Base-by-base conservation (phyloP, 2,888 invertebrate genomes). In the Caradrina kadenii region DNA sequence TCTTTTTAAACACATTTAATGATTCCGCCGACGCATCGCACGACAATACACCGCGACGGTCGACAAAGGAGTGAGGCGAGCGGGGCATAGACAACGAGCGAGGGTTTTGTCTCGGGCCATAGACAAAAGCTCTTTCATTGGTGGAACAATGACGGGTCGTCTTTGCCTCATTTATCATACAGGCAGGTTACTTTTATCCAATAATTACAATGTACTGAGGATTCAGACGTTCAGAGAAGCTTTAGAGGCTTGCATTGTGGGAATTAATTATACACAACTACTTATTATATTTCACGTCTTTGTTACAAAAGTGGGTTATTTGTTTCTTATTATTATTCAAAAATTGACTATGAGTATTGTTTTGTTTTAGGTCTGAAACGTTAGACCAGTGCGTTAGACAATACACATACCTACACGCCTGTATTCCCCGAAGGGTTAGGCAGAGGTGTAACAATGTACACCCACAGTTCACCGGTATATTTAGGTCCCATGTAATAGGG, bases 81-180 rank as follows among this genome's bases (percentile, higher is more conserved):
- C 87, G 83, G 83, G 86, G 87, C 91, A 94, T 94, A 95, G 94
- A 95, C 94, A 93, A 94, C 92, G 91, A 91, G 86, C 87, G 86
- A 87, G 83, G 89, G 91, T 92, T 94, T 95, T 94, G 94, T 95
- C 90, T 92, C 88, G 86, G 80, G 75, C 92, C 91, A 92, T 93
- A 94, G 92, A 95, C 95, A 95, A 96, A 94, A 92, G 93, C 84
- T 91, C 94, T 95, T 95, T 95, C 93, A 95, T 92, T 88, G 89
- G 84, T 87, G 86, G 91, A 89, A 95, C 95, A 95, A 95, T 94
- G 89, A 90, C 79, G 89, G 87, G 81, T 90, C 91, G 92, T 93
- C 93, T 93, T 91, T 91, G 92, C 92, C 90, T 96, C 95, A 95
- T 96, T 95, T 94, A 94, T 96, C 95, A 95, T 93, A 92, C 91